Evolutionary conservation across 2,888 invertebrate species (phyloP).

Genomic region (Mellilla xanthometata): DNA sequence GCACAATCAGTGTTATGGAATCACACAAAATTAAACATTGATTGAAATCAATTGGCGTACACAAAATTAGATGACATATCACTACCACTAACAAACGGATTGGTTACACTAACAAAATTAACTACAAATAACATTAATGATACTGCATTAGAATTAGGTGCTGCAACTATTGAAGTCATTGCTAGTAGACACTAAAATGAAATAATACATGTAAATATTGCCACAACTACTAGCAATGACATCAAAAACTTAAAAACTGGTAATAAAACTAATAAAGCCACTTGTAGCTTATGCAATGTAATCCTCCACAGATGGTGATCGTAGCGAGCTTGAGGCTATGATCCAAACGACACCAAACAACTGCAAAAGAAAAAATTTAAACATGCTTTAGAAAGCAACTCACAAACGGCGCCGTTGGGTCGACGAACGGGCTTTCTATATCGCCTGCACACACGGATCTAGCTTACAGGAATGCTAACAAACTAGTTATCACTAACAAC

Average conservation of each 20-base stretch:
- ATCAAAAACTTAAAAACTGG: conserved; percentile 21
- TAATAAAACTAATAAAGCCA: conserved; percentile 47
- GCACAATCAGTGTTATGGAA: conserved; percentile 48
- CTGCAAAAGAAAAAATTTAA: conserved; percentile 83
- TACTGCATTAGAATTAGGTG: conserved; percentile 35
- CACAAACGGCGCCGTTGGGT: conserved; percentile 61
- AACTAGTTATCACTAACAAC: conserved; percentile 59
- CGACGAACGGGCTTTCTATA: conserved; percentile 74
- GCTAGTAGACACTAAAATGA: conserved; percentile 28
- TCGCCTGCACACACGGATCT: conserved; percentile 76
- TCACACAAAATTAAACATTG: conserved; percentile 39
- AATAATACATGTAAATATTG: conserved; percentile 15
- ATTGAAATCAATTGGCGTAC: conserved; percentile 40
- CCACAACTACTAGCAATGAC: conserved; percentile 8
- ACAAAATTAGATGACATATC: conserved; percentile 38
- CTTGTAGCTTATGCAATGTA: conserved; percentile 76
- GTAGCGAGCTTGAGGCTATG: conserved; percentile 83
- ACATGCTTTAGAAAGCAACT: conserved; percentile 81
- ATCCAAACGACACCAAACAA: conserved; percentile 83
- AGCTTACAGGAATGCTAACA: conserved; percentile 76
- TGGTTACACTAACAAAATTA: conserved; percentile 40
- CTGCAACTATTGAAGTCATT: conserved; percentile 35
- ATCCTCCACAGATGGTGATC: conserved; percentile 83
- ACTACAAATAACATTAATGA: conserved; percentile 27
- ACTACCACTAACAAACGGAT: conserved; percentile 38